phyloP scores from a whole-genome alignment of 2,797 vertebrate species.

The Falco cherrug region DNA sequence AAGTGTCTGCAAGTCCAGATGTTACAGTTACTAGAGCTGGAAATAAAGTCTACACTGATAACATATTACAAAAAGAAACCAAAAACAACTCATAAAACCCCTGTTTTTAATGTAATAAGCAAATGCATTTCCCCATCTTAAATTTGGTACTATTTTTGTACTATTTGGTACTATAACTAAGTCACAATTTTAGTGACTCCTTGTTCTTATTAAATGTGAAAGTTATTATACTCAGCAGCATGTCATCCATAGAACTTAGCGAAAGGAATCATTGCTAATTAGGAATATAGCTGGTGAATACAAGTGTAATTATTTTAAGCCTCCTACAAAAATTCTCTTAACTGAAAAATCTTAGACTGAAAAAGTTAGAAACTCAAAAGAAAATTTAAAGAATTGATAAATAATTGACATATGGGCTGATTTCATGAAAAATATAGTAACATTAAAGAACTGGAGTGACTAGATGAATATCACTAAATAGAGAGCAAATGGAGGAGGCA shows the following conservation, averaged over 20 bases:
- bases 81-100: background rate
- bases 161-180: too few relatives aligned
- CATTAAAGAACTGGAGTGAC: background rate
- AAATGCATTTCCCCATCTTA: too few relatives aligned
- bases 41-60: background rate
- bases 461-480: slow-evolving; percentile 19
- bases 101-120: background rate
- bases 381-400: slow-evolving; percentile 36
- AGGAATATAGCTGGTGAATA: background rate
- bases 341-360: background rate
- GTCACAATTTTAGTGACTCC: background rate
- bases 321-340: background rate
- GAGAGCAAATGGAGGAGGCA: background rate
- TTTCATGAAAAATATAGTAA: slow-evolving; percentile 26
- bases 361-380: background rate
- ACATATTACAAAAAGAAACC: background rate
- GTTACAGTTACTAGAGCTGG: background rate
- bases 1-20: background rate
- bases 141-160: too few relatives aligned
- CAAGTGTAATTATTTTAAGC: background rate
- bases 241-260: background rate
- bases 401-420: background rate
- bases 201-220: slow-evolving; percentile 3
- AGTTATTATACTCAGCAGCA: background rate
- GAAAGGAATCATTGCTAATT: background rate